Evolutionary conservation across 2,113 vertebrate species (phyloP).

Genomic region (Galemys pyrenaicus): DNA sequence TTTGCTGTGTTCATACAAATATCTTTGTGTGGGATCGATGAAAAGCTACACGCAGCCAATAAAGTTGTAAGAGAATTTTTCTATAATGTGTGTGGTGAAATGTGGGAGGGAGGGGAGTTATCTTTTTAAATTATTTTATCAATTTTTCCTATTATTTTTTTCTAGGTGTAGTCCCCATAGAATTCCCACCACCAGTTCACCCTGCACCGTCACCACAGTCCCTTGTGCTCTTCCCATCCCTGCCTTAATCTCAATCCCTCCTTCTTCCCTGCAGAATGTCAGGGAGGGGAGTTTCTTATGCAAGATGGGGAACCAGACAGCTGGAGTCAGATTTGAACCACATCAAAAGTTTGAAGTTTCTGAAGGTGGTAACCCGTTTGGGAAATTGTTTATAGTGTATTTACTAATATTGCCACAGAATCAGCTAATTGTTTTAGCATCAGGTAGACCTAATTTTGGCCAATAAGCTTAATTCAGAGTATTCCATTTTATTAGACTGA

Average conservation of each 20-base stretch:
- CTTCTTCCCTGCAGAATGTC: too few species aligned
- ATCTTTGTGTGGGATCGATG: not conserved
- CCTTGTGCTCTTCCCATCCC: too few species aligned
- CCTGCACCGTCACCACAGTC: too few species aligned
- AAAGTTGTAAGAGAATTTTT: not conserved
- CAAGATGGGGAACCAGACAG: not conserved
- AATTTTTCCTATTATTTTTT: too few species aligned
- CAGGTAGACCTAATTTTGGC: not conserved
- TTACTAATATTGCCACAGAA: not conserved
- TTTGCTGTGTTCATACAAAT: not conserved
- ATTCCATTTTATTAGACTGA: not conserved
- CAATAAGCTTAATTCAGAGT: not conserved
- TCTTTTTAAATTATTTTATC: too few species aligned
- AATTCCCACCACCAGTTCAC: too few species aligned
- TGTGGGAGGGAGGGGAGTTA: not conserved
- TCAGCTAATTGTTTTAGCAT: not conserved
- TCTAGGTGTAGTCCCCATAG: too few species aligned
- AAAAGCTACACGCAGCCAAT: not conserved
- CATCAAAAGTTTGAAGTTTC: not conserved
- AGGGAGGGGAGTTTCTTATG: not conserved
- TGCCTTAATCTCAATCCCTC: too few species aligned
- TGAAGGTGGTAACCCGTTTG: slow-evolving; percentile 4
- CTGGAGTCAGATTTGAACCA: not conserved
- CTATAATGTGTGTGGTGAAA: not conserved
- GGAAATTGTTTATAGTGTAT: not conserved